phyloP scores from a whole-genome alignment of 1,140 invertebrate genomes.

The Hylaeus volcanicus region DNA sequence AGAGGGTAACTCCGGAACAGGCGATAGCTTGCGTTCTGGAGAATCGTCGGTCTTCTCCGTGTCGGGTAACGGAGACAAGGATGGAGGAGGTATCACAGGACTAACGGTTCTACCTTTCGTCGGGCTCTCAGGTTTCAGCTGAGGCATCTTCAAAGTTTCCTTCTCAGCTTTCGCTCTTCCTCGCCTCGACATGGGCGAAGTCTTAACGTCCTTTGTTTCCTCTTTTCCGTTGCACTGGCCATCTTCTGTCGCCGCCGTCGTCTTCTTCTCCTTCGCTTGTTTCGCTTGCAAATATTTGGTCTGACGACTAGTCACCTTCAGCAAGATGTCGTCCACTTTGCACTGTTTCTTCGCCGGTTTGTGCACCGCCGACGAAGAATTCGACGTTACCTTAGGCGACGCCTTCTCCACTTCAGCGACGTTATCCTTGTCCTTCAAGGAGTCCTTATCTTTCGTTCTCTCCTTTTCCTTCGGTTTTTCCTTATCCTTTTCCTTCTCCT shows the following conservation, averaged over 20 bases:
- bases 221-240: conserved; percentile 69
- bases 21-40: conserved; percentile 56
- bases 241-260: conserved; percentile 52
- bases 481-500: conserved; percentile 62
- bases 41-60: conserved; percentile 31
- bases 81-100: conserved; percentile 58
- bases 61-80: conserved; percentile 53
- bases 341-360: conserved; percentile 72
- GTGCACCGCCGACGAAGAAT: conserved; percentile 9
- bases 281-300: conserved; percentile 71
- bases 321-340: conserved; percentile 77
- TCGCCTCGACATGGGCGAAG: conserved; percentile 64
- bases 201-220: conserved; percentile 58
- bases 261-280: conserved; percentile 71
- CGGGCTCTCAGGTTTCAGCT: conserved; percentile 57
- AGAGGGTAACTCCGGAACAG: conserved; percentile 64
- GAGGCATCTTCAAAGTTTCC: conserved; percentile 64
- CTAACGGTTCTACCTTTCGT: conserved; percentile 50
- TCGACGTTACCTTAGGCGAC: conserved; percentile 25
- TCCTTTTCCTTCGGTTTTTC: conserved; percentile 63
- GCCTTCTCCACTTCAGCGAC: conserved; percentile 37
- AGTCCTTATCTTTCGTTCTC: conserved; percentile 62
- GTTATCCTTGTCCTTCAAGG: conserved; percentile 63
- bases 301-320: conserved; percentile 75
- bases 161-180: conserved; percentile 65